phyloP scores from a whole-genome alignment of 2,888 invertebrate genomes.

The Anodontia alba region DNA sequence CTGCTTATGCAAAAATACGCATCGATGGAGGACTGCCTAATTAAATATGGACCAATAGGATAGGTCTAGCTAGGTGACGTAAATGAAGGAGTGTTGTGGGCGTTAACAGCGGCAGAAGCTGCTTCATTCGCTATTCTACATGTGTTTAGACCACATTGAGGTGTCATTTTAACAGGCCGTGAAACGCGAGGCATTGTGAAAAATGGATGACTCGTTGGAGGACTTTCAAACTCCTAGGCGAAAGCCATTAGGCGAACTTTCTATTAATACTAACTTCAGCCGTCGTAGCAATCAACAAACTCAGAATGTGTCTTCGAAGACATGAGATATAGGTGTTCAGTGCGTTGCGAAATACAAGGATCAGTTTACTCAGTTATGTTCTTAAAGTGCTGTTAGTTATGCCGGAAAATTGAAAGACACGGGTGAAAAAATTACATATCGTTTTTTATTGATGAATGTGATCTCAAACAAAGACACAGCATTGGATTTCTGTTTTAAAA shows the following conservation, averaged over 20 bases:
- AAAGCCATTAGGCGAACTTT: neutral
- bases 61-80: neutral
- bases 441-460: neutral
- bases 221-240: neutral
- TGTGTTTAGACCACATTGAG: neutral
- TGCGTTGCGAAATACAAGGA: neutral
- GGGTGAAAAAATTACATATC: neutral
- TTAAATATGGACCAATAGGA: neutral
- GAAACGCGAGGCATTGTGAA: too few species aligned
- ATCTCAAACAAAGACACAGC: neutral
- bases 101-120: neutral
- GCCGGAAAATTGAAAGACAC: neutral
- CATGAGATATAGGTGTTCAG: neutral
- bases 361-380: neutral
- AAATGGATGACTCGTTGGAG: neutral
- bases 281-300: neutral
- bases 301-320: neutral
- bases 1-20: neutral
- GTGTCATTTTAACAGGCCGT: neutral
- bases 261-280: neutral
- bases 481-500: neutral
- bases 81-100: neutral
- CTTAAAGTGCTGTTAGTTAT: neutral
- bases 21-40: neutral
- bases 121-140: neutral